Evolutionary conservation across 2,888 invertebrate species (phyloP), one percentile per base, ranked within the genome.

Genomic region (Acrobeloides nanus): DNA sequence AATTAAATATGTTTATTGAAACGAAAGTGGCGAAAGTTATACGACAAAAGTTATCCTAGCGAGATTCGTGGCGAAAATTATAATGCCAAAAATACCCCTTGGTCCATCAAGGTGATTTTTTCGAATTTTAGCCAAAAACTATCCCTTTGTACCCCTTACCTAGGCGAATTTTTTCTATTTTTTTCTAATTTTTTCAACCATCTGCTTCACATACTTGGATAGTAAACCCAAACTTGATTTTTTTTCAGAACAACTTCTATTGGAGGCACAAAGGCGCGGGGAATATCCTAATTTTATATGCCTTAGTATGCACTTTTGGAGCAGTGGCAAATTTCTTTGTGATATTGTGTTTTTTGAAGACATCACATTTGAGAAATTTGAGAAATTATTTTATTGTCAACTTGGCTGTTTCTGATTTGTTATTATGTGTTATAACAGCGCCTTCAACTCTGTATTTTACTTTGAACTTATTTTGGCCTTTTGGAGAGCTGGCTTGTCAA

Each of bases 321-420:
- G 64, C 62, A 3, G 21, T 66, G 20, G 66, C 64, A 33, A 70
- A 70, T 46, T 55, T 66, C 21, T 51, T 72, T 35, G 71, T 71
- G 17, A 58, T 56, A 26, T 25, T 53, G 15, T 48, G 63, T 6
- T 70, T 70, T 39, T 48, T 55, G n/a, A 48, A 55, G 23, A 66
- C 61, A 7, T 59, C 68, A 8, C 61, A 62, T 33, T 51, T 71
- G 17, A 48, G 68, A n/a, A 71, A 66, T 45, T 48, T 71, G 10
- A 40, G 72, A 24, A 71, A 72, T 48, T 61, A 68, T 51, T 71
- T 72, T 57, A 71, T 71, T 42, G 66, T 68, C 15, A 72, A 71
- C 50, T 44, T 71, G 46, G 71, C 71, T 12, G 58, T 62, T 34
- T 68, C 69, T 2, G 71, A 71, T 50, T 57, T 71, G 34, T 51